Percentiles rank a stretch among this genome's conserved stretches.
Evolutionary conservation across 2,113 vertebrate genomes (phyloP).

Genomic region (Athene noctua): DNA sequence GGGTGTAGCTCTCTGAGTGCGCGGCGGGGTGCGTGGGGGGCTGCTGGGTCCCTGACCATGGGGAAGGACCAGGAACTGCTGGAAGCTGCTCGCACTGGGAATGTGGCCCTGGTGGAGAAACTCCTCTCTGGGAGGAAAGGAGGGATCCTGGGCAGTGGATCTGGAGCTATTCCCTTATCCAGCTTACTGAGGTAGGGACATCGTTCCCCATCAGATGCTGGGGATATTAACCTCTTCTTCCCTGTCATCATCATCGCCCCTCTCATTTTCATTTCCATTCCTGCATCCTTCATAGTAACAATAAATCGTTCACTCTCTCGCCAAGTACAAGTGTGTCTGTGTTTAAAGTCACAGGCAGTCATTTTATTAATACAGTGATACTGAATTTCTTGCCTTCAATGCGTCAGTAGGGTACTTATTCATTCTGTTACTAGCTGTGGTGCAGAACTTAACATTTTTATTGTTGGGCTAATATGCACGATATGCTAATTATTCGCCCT

Average conservation of each 20-base stretch:
- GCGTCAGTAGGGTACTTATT: conserved; percentile 63
- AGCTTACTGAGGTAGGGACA: conserved; percentile 91
- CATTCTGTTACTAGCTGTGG: conserved; percentile 32
- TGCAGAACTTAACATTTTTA: conserved; percentile 68
- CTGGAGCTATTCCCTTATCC: conserved; percentile 91
- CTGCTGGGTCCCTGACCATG: conserved; percentile 76
- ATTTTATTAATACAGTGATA: conserved; percentile 48
- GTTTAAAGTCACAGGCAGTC: conserved; percentile 60
- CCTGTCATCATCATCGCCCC: background rate
- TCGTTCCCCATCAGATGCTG: conserved; percentile 25
- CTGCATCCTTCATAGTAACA: conserved; percentile 52
- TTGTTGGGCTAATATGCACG: background rate
- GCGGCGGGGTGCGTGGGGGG: conserved; percentile 13
- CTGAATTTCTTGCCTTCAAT: conserved; percentile 60
- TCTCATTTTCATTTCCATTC: conserved; percentile 36
- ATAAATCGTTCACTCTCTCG: conserved; percentile 32
- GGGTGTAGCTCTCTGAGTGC: background rate
- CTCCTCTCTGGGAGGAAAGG: conserved; percentile 93
- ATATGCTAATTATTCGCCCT: background rate
- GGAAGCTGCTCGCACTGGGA: conserved; percentile 95
- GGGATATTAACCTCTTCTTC: conserved; percentile 36
- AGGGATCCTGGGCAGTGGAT: conserved; percentile 92
- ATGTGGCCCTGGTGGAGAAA: conserved; percentile 96
- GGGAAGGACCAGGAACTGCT: conserved; percentile 98
- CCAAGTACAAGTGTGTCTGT: conserved; percentile 38